Evolutionary conservation across 2,888 invertebrate genomes (phyloP).

Genomic region (Cheilosia vernalis): DNA sequence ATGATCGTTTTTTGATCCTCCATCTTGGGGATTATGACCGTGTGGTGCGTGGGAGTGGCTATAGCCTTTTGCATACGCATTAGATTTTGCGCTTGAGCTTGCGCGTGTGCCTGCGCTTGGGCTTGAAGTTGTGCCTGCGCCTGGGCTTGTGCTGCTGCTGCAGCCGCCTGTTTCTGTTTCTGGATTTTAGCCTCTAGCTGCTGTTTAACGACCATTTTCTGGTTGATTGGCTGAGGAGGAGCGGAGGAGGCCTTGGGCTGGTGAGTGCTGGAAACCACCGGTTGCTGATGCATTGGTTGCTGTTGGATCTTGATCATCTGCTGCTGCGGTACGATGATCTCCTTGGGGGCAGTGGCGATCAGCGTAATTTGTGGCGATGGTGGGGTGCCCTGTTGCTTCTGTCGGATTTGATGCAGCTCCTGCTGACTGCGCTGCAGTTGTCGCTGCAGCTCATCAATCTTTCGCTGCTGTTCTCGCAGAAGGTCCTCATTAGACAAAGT

Average conservation of each 20-base stretch:
- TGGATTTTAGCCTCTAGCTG: slow-evolving; percentile 89
- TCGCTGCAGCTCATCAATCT: slow-evolving; percentile 94
- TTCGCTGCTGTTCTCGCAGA: slow-evolving; percentile 92
- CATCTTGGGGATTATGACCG: slow-evolving; percentile 79
- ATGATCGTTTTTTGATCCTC: slow-evolving; percentile 76
- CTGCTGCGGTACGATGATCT: slow-evolving; percentile 76
- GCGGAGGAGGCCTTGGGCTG: slow-evolving; percentile 60
- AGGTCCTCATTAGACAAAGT: slow-evolving; percentile 87
- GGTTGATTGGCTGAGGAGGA: slow-evolving; percentile 80
- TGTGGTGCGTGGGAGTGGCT: slow-evolving; percentile 56
- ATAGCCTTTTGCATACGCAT: slow-evolving; percentile 68
- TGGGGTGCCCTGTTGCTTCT: slow-evolving; percentile 84
- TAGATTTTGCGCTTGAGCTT: slow-evolving; percentile 77
- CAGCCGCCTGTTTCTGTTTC: slow-evolving; percentile 83
- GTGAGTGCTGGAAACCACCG: slow-evolving; percentile 57
- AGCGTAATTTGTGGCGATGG: slow-evolving; percentile 81
- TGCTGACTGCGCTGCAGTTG: slow-evolving; percentile 91
- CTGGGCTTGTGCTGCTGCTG: slow-evolving; percentile 80
- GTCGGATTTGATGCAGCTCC: slow-evolving; percentile 88
- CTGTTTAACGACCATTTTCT: slow-evolving; percentile 86
- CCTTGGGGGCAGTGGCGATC: slow-evolving; percentile 79
- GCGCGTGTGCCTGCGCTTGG: slow-evolving; percentile 81
- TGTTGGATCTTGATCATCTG: slow-evolving; percentile 82
- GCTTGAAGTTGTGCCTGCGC: slow-evolving; percentile 84
- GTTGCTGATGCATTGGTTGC: slow-evolving; percentile 68